These are phyloP conservation scores for Melipona beecheii DNA, from an alignment of 2,888 invertebrate species.

Conservation along the genomic window DNA sequence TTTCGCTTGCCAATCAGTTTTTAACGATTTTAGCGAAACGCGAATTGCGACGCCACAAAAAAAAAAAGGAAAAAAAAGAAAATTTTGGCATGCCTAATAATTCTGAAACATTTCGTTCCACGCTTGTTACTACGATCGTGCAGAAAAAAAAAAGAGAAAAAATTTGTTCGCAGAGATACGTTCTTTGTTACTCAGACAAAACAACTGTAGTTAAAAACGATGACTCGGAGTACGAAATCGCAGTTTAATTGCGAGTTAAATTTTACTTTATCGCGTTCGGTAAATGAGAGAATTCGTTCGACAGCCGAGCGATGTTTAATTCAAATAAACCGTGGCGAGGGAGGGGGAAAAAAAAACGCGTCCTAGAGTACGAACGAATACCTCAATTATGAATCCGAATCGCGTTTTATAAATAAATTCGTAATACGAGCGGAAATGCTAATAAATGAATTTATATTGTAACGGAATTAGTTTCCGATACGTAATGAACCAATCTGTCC, in stretches of 20 bases:
- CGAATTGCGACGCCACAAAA: neutral
- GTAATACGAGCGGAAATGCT: neutral
- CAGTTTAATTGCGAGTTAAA: neutral
- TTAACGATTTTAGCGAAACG: neutral
- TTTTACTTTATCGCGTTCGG: neutral
- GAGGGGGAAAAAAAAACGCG: neutral
- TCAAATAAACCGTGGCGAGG: neutral
- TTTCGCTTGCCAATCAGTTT: neutral
- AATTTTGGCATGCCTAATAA: neutral
- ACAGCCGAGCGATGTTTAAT: neutral
- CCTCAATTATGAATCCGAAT: neutral
- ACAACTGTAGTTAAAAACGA: neutral
- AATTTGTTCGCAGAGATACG: neutral
- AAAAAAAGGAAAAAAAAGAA: neutral
- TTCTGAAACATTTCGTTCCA: neutral
- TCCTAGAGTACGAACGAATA: neutral
- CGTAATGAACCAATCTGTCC: neutral
- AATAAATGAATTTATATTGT: neutral
- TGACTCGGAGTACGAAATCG: neutral
- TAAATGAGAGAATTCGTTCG: neutral
- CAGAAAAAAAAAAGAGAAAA: too few species aligned
- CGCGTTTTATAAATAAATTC: neutral
- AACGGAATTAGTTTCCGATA: neutral
- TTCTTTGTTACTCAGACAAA: too few species aligned
- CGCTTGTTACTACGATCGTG: neutral